phyloP scores from a whole-genome alignment of 2,888 invertebrate genomes.

The Sclerodermus sp. region DNA sequence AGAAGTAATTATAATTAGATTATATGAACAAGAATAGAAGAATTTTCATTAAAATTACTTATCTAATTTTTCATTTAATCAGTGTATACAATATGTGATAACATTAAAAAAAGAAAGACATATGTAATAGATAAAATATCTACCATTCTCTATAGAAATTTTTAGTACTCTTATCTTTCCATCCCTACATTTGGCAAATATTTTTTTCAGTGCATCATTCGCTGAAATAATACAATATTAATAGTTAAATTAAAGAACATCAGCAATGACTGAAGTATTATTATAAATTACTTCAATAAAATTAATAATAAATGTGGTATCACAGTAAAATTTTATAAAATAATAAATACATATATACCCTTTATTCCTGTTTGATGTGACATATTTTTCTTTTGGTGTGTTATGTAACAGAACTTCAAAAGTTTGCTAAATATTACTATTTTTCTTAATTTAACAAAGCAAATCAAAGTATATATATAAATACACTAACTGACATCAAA shows the following conservation, averaged over 20 bases:
- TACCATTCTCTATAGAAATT: slow-evolving; percentile 86
- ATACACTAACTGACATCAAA: too few species aligned
- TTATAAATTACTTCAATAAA: not conserved
- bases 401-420: too few species aligned
- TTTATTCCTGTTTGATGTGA: slow-evolving; percentile 90
- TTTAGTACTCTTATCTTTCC: slow-evolving; percentile 80
- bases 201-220: slow-evolving; percentile 78
- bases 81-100: too few species aligned
- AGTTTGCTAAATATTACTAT: too few species aligned
- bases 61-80: too few species aligned
- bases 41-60: too few species aligned
- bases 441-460: too few species aligned
- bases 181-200: slow-evolving; percentile 80
- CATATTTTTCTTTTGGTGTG: slow-evolving; percentile 68
- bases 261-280: not conserved
- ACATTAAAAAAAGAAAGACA: too few species aligned
- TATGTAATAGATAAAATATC: slow-evolving; percentile 29
- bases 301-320: not conserved
- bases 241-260: slow-evolving; percentile 6
- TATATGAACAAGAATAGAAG: too few species aligned
- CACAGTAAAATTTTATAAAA: not conserved
- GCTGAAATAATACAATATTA: slow-evolving; percentile 63
- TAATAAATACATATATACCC: slow-evolving; percentile 62
- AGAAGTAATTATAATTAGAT: too few species aligned
- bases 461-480: too few species aligned